A percentile compares a stretch with the other conserved stretches of the same genome.
phyloP scores from a whole-genome alignment of 2,113 vertebrate genomes.

The Gorilla gorilla region DNA sequence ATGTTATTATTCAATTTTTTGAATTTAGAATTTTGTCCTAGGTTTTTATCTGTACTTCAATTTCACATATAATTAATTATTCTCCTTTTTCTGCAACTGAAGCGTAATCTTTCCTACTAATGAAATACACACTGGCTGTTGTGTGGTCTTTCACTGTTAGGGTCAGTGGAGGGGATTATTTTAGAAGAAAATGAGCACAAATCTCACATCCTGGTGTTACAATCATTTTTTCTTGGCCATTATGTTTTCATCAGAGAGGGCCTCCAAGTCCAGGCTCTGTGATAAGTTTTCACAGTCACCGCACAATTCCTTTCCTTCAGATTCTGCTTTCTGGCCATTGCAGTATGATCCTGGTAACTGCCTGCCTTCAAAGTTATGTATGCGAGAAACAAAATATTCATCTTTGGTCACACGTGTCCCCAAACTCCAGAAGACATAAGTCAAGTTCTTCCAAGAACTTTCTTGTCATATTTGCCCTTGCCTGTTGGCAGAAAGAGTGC shows the following conservation, averaged over 20 bases:
- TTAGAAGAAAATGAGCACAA: background rate
- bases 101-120: background rate
- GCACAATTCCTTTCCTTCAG: accelerated
- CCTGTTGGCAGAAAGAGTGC: background rate
- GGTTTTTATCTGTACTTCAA: background rate
- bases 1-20: background rate
- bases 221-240: background rate
- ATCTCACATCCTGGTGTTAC: background rate
- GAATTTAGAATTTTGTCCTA: background rate
- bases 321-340: background rate
- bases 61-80: background rate
- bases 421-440: background rate
- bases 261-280: background rate
- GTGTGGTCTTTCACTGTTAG: background rate
- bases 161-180: background rate
- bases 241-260: background rate
- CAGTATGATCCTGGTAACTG: background rate
- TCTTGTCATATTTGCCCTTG: background rate
- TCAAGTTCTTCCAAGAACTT: background rate
- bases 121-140: background rate
- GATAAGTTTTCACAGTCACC: background rate
- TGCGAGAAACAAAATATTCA: background rate
- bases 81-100: background rate
- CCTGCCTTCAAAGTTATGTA: background rate
- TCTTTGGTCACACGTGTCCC: background rate